Conservation (phyloP, 2,113 vertebrate species). For the Poeciliopsis turrubarensis region DNA sequence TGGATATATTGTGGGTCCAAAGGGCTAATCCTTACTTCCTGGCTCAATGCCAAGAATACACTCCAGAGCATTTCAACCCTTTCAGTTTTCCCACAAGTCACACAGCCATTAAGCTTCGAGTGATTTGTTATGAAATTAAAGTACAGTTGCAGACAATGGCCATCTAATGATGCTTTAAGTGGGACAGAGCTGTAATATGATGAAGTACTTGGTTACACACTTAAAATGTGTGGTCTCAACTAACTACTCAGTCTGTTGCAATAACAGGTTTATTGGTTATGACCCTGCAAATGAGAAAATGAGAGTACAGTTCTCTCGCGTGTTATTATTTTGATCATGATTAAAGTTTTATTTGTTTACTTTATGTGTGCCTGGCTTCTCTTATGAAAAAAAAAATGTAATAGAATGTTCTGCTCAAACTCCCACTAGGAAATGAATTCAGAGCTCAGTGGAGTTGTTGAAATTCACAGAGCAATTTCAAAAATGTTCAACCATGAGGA, state of each 20-base stretch:
- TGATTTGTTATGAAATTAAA: conserved; percentile 54
- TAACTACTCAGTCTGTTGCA: conserved; percentile 25
- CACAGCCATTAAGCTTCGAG: conserved; percentile 35
- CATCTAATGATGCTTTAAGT: conserved; percentile 33
- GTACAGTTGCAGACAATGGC: conserved; percentile 37
- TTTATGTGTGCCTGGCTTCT: conserved; percentile 59
- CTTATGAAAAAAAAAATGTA: conserved; percentile 63
- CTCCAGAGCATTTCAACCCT: conserved; percentile 54
- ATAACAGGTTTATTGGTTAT: conserved; percentile 23
- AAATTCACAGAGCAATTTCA: conserved; percentile 51
- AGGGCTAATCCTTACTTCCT: conserved; percentile 61
- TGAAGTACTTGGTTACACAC: conserved; percentile 23
- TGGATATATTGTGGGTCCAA: conserved; percentile 44
- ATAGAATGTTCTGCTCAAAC: conserved; percentile 64
- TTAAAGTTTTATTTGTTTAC: background rate
- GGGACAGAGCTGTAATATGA: conserved; percentile 26
- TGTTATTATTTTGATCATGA: background rate
- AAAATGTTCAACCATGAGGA: conserved; percentile 31
- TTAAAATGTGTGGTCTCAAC: conserved; percentile 6
- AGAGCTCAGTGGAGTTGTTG: conserved; percentile 45
- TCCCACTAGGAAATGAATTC: conserved; percentile 70
- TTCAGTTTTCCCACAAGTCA: conserved; percentile 21
- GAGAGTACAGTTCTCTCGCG: conserved; percentile 15
- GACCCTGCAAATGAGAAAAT: conserved; percentile 24
- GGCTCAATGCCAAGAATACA: conserved; percentile 63